Evolutionary conservation across 2,888 invertebrate species (phyloP).

Genomic region (Coenonympha arcania): DNA sequence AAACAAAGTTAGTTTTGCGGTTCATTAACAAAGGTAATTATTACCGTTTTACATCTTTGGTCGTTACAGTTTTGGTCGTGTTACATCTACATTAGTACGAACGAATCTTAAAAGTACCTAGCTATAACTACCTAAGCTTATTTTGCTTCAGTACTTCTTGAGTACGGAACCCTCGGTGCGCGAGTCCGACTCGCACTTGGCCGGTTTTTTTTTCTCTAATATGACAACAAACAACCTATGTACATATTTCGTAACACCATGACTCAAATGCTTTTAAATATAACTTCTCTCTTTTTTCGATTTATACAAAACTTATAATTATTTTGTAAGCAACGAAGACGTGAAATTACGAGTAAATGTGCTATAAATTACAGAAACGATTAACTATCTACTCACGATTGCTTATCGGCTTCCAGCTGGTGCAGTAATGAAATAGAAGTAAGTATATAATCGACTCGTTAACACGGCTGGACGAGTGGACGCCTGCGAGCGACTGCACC

Average conservation of each 20-base stretch:
- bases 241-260: background rate
- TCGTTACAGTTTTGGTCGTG: too few relatives aligned
- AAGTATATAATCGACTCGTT: slow-evolving; percentile 37
- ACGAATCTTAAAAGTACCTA: too few relatives aligned
- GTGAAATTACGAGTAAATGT: background rate
- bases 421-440: slow-evolving; percentile 9
- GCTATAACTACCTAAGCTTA: too few relatives aligned
- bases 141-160: too few relatives aligned
- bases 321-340: too few relatives aligned
- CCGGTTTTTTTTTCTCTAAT: background rate
- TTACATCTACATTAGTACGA: too few relatives aligned
- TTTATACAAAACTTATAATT: too few relatives aligned
- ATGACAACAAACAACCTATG: background rate
- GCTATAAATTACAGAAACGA: background rate
- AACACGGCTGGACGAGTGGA: slow-evolving; percentile 28
- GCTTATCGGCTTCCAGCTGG: slow-evolving; percentile 9
- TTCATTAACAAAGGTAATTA: too few relatives aligned
- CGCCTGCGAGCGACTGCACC: slow-evolving; percentile 28
- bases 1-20: too few relatives aligned
- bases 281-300: background rate
- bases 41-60: too few relatives aligned
- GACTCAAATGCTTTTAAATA: background rate
- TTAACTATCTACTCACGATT: slow-evolving; percentile 22
- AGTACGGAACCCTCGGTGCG: too few relatives aligned
- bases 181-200: too few relatives aligned